Evolutionary conservation across 2,797 vertebrate genomes (phyloP).

Genomic region (Alosa sapidissima): DNA sequence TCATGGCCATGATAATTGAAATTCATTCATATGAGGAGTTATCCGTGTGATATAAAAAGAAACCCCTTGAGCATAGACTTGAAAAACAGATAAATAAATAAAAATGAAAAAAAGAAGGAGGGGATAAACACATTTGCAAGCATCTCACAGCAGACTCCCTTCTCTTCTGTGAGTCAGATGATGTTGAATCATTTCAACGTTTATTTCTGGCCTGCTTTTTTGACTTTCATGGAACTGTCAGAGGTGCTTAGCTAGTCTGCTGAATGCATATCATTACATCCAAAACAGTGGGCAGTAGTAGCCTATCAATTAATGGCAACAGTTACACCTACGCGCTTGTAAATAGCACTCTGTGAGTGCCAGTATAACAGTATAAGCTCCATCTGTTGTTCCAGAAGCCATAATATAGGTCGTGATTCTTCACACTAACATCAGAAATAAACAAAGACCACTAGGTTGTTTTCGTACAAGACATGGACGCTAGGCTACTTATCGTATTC

Average conservation of each 20-base stretch:
- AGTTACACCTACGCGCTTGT: background rate
- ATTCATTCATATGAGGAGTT: constrained; percentile 40
- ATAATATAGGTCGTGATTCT: background rate
- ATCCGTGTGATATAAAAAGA: constrained; percentile 32
- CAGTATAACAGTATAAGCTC: background rate
- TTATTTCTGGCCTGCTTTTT: constrained; percentile 23
- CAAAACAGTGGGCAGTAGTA: background rate
- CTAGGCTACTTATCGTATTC: background rate
- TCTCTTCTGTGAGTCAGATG: constrained; percentile 12
- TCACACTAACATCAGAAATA: background rate
- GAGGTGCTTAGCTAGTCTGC: background rate
- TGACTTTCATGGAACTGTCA: constrained; percentile 8
- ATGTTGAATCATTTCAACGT: constrained; percentile 22
- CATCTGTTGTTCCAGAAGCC: constrained; percentile 6
- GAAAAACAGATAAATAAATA: constrained; percentile 1
- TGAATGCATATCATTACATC: constrained; percentile 18
- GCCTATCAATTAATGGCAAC: constrained; percentile 9
- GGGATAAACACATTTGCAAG: constrained; percentile 9
- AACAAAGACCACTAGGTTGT: background rate
- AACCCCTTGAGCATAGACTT: constrained; percentile 23
- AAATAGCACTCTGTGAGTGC: constrained; percentile 1
- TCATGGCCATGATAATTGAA: constrained; percentile 34
- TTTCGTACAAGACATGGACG: background rate
- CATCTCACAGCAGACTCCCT: background rate
- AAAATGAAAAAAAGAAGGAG: background rate